These are phyloP conservation scores for Acrossocheilus wenchowensis DNA, from an alignment of 2,797 vertebrate genomes.

Conservation along the genomic window DNA sequence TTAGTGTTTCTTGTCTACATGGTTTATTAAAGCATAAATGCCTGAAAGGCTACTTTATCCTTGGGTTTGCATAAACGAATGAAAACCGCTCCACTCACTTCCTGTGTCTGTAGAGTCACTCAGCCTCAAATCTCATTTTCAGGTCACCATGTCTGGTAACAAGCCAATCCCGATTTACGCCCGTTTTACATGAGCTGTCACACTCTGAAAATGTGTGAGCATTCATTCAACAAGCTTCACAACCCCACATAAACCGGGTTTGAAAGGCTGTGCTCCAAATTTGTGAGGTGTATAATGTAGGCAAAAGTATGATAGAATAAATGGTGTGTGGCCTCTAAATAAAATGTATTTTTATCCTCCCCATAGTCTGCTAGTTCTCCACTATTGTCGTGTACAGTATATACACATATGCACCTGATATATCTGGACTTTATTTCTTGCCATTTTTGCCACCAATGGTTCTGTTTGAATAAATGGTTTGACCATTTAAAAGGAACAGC, in stretches of 20 bases:
- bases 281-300: neutral
- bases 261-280: neutral
- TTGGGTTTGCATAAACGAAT: neutral
- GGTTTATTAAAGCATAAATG: neutral
- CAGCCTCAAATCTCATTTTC: slow-evolving; percentile 14
- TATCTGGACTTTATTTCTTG: neutral
- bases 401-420: neutral
- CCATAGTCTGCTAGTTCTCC: neutral
- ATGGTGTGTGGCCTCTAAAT: neutral
- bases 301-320: neutral
- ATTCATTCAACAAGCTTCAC: neutral
- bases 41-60: neutral
- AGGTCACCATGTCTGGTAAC: slow-evolving; percentile 30
- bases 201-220: slow-evolving; percentile 40
- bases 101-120: slow-evolving; percentile 7
- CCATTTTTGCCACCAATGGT: neutral
- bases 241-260: neutral
- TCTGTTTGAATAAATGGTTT: neutral
- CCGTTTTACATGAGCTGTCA: slow-evolving; percentile 52
- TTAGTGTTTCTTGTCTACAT: slow-evolving; percentile 1
- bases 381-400: neutral
- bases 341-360: neutral
- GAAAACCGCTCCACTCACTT: neutral
- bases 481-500: neutral
- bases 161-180: slow-evolving; percentile 6